phyloP scores from a whole-genome alignment of 2,888 invertebrate species.

The Hanleya hanleyi region DNA sequence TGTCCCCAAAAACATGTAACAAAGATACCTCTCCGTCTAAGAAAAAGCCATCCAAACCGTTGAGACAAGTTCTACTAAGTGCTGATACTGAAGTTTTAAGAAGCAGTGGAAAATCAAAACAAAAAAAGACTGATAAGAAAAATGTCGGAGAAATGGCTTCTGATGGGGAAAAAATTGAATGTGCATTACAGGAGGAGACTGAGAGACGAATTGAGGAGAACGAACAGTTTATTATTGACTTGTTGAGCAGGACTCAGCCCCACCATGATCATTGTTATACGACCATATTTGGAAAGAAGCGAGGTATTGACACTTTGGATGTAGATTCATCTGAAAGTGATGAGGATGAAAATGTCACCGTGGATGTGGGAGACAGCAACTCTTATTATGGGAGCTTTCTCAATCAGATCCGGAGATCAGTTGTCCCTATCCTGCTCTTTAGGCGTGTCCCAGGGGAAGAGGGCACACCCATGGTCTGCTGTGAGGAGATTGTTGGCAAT shows the following conservation, averaged over 20 bases:
- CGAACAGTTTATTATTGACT: constrained; percentile 59
- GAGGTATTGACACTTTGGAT: constrained; percentile 38
- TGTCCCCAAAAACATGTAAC: not conserved
- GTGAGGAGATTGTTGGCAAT: constrained; percentile 43
- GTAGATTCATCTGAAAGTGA: constrained; percentile 34
- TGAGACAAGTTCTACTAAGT: not conserved
- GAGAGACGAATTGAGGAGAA: constrained; percentile 55
- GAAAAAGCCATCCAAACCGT: not conserved
- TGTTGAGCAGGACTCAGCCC: constrained; percentile 54
- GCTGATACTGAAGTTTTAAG: no score
- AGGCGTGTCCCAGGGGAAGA: not conserved
- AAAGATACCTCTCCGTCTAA: not conserved
- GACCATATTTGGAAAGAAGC: constrained; percentile 59
- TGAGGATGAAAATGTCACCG: constrained; percentile 15
- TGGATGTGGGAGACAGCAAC: constrained; percentile 16
- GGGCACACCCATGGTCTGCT: constrained; percentile 43
- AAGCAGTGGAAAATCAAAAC: no score
- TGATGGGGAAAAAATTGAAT: constrained; percentile 49
- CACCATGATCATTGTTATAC: constrained; percentile 67
- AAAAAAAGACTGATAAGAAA: not conserved
- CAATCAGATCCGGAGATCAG: not conserved
- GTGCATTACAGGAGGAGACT: constrained; percentile 46
- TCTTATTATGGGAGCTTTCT: constrained; percentile 6
- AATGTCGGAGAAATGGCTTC: not conserved
- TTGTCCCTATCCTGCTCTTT: not conserved